Percentiles rank a stretch among this genome's conserved stretches.
phyloP scores from a whole-genome alignment of 2,113 vertebrate genomes.

The Clarias macrocephalus region DNA sequence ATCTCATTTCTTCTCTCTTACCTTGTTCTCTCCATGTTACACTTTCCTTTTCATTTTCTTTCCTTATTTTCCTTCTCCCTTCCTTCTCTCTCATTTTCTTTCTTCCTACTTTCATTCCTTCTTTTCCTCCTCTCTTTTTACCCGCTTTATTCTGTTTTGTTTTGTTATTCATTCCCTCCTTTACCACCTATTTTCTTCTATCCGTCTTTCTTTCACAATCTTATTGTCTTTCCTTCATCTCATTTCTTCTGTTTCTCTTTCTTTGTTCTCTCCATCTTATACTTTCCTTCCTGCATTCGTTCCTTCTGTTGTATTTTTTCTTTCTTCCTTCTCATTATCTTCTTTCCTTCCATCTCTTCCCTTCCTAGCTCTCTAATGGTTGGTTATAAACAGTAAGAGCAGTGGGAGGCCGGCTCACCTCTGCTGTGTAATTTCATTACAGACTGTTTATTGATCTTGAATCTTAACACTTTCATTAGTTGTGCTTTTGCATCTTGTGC shows the following conservation, averaged over 20 bases:
- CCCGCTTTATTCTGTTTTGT: background rate
- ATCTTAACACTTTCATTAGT: background rate
- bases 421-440: background rate
- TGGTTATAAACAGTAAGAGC: background rate
- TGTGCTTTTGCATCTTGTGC: background rate
- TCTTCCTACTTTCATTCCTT: background rate
- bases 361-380: no score
- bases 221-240: conserved; percentile 4
- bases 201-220: background rate
- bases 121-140: background rate
- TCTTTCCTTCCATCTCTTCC: background rate
- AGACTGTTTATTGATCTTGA: background rate
- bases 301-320: background rate
- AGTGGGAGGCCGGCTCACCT: background rate
- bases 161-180: no score
- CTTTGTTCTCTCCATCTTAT: background rate
- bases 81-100: no score
- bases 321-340: background rate
- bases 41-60: background rate
- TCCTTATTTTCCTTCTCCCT: background rate
- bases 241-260: background rate
- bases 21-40: background rate
- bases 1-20: background rate
- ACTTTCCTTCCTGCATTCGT: background rate
- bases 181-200: background rate